Evolutionary conservation across 64 coral and sea anemone species (phyloP).

Genomic region (Pocillopora damicornis): DNA sequence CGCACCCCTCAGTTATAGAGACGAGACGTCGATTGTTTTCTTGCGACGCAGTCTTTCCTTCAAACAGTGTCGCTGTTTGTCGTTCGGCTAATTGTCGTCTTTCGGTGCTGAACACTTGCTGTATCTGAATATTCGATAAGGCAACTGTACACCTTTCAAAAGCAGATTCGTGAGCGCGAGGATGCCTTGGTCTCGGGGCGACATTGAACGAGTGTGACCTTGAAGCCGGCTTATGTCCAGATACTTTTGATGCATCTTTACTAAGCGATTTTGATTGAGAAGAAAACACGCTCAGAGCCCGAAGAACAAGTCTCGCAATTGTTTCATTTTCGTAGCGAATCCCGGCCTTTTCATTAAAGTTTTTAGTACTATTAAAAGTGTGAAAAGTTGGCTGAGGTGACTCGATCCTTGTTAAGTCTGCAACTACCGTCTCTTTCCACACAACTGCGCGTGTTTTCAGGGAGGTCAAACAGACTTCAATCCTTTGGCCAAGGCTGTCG

Average conservation of each 20-base stretch:
- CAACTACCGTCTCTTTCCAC: constrained; percentile 28
- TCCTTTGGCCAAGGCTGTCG: constrained; percentile 35
- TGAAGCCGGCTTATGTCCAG: constrained; percentile 27
- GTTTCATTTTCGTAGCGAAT: constrained; percentile 36
- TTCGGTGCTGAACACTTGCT: constrained; percentile 23
- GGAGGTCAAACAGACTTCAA: constrained; percentile 32
- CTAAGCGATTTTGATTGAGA: constrained; percentile 23
- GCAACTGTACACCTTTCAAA: constrained; percentile 36
- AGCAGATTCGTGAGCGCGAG: constrained; percentile 25
- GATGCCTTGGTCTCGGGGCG: constrained; percentile 17
- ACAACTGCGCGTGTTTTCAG: constrained; percentile 16
- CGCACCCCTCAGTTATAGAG: not conserved
- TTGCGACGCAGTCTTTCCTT: not conserved
- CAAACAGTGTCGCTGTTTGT: not conserved
- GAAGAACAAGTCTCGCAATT: constrained; percentile 14
- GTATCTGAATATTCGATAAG: constrained; percentile 27
- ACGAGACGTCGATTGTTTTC: not conserved
- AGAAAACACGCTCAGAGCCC: constrained; percentile 38
- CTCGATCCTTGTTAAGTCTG: constrained; percentile 20
- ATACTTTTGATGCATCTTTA: not conserved
- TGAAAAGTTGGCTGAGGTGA: constrained; percentile 27
- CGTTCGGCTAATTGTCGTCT: not conserved
- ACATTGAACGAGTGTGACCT: constrained; percentile 44
- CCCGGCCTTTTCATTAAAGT: constrained; percentile 20
- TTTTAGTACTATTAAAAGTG: constrained; percentile 38